Conservation (phyloP, 2,113 vertebrate genomes). For the Gorsachius goisagi region DNA sequence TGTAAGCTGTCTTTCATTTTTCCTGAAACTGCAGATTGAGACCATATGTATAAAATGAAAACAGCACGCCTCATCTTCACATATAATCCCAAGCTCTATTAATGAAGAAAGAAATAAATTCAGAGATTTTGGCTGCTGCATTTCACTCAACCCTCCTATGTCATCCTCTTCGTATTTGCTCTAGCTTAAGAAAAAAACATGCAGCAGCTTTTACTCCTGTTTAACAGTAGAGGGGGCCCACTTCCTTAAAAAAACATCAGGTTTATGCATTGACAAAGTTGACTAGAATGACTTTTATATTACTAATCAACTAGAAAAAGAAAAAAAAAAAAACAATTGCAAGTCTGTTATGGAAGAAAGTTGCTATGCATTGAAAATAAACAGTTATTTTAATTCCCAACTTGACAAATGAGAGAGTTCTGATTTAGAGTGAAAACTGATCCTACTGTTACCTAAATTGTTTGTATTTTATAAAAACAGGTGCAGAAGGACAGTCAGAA, state of each 20-base stretch:
- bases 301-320: neutral
- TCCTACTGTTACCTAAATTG: neutral
- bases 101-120: neutral
- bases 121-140: neutral
- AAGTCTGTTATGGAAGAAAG: neutral
- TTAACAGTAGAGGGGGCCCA: constrained; percentile 46
- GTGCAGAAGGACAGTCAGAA: neutral
- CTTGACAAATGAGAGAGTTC: neutral
- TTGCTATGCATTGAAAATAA: neutral
- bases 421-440: neutral
- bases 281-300: rapidly evolving
- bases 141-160: neutral
- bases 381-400: neutral
- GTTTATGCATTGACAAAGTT: neutral
- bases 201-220: neutral
- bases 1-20: neutral
- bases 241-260: neutral
- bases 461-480: neutral
- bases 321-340: neutral
- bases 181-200: neutral
- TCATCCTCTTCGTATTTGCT: neutral
- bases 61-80: neutral
- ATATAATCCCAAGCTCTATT: neutral
- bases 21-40: neutral
- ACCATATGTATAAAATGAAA: neutral